A percentile compares a stretch with the other conserved stretches of the same genome.
Conservation (phyloP, 1,140 invertebrate genomes). For the Drosophila nebulosa region DNA sequence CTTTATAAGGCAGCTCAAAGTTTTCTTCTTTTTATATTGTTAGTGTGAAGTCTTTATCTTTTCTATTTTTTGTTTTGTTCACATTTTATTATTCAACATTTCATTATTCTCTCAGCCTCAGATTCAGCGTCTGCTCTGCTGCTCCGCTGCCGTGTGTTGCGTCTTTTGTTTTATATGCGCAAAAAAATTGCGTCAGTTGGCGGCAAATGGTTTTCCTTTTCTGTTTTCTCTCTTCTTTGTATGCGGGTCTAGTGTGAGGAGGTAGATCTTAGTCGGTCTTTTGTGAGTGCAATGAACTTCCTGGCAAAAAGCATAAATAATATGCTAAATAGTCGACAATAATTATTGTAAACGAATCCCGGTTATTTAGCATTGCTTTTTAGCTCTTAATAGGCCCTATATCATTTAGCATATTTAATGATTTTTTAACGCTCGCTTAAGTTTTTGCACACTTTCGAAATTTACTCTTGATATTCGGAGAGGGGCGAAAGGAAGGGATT, state of each 20-base stretch:
- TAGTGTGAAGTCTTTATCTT: slow-evolving; percentile 11
- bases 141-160: neutral
- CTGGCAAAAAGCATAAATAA: neutral
- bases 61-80: slow-evolving; percentile 2
- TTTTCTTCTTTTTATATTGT: slow-evolving; percentile 9
- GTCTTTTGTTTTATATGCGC: slow-evolving; percentile 25
- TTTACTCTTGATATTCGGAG: neutral
- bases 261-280: neutral
- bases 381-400: slow-evolving; percentile 22
- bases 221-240: neutral
- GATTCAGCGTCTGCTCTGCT: neutral
- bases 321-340: neutral
- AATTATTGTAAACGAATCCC: neutral
- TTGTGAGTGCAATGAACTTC: neutral
- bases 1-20: slow-evolving; percentile 20
- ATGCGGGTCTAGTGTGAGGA: neutral
- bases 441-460: slow-evolving; percentile 34
- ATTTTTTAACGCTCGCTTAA: slow-evolving; percentile 66
- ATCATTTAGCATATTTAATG: slow-evolving; percentile 29
- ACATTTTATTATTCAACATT: slow-evolving; percentile 39
- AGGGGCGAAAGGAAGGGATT: neutral
- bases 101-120: slow-evolving; percentile 39
- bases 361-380: neutral
- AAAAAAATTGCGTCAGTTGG: slow-evolving; percentile 43
- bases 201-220: slow-evolving; percentile 20